Evolutionary conservation across 2,113 vertebrate genomes (phyloP).

Genomic region (Nycticebus coucang): DNA sequence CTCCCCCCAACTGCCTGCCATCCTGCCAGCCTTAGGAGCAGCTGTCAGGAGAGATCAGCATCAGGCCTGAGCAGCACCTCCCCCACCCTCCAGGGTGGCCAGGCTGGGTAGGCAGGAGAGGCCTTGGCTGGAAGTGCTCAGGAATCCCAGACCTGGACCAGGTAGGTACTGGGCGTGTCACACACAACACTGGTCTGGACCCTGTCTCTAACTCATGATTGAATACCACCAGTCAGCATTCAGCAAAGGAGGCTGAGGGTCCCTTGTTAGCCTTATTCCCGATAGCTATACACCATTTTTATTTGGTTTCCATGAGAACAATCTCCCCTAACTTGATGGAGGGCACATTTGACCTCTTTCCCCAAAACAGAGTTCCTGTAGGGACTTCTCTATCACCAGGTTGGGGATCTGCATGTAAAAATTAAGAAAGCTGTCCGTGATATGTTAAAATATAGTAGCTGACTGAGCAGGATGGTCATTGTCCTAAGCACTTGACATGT

Average conservation of each 20-base stretch:
- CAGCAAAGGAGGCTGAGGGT: not conserved
- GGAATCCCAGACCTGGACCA: not conserved
- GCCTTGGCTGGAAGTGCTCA: not conserved
- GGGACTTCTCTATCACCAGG: not conserved
- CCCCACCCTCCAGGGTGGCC: constrained; percentile 39
- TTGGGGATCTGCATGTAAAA: not conserved
- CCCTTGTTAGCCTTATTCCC: not conserved
- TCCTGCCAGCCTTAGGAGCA: constrained; percentile 77
- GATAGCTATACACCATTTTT: not conserved
- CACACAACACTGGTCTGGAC: not conserved
- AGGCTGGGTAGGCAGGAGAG: not conserved
- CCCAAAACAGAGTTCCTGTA: not conserved
- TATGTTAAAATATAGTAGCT: not conserved
- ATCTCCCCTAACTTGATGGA: not conserved
- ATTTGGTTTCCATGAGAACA: not conserved
- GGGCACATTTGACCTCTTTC: not conserved
- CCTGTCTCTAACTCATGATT: not conserved
- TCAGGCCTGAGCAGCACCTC: constrained; percentile 73
- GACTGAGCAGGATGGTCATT: not conserved
- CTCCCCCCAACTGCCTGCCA: constrained; percentile 16
- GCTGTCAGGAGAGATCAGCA: constrained; percentile 87
- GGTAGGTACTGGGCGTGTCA: not conserved
- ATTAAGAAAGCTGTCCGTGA: not conserved
- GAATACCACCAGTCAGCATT: not conserved
- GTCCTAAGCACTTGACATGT: not conserved